Conservation (phyloP, 2,113 vertebrate species). For the Collichthys lucidus region DNA sequence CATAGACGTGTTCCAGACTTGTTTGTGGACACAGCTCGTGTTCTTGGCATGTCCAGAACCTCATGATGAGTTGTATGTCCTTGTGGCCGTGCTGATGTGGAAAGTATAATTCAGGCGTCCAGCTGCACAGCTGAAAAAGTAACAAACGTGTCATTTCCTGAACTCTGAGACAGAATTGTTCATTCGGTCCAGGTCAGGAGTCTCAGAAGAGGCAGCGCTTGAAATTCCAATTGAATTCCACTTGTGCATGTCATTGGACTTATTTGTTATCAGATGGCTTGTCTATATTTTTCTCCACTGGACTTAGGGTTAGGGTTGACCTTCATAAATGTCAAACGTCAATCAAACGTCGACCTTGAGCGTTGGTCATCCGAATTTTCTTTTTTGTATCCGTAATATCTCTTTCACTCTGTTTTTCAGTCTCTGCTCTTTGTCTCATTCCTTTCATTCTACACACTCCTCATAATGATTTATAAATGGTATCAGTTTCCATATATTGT, state of each 20-base stretch:
- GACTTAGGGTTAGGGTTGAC: not conserved
- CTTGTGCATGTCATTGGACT: not conserved
- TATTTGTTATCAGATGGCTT: not conserved
- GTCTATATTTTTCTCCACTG: not conserved
- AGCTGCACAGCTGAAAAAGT: not conserved
- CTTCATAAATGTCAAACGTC: conserved; percentile 4
- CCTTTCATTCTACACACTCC: conserved; percentile 17
- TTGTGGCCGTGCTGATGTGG: not conserved
- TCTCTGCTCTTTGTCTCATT: not conserved
- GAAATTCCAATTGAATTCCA: not conserved
- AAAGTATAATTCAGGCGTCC: conserved; percentile 18
- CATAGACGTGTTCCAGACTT: not conserved
- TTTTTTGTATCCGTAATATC: not conserved
- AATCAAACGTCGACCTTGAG: not conserved
- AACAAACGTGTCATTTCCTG: conserved; percentile 3
- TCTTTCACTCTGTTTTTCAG: conserved; percentile 11
- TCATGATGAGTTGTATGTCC: not conserved
- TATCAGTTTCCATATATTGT: conserved; percentile 50
- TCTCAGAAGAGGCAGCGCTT: not conserved
- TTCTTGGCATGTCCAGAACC: not conserved
- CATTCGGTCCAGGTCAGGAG: not conserved
- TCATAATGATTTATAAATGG: not conserved
- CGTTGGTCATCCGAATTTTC: not conserved
- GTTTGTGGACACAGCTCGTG: not conserved
- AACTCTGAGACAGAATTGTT: not conserved